These are phyloP conservation scores for Penaeus monodon DNA, from an alignment of 2,888 invertebrate genomes.

Conservation along the genomic window DNA sequence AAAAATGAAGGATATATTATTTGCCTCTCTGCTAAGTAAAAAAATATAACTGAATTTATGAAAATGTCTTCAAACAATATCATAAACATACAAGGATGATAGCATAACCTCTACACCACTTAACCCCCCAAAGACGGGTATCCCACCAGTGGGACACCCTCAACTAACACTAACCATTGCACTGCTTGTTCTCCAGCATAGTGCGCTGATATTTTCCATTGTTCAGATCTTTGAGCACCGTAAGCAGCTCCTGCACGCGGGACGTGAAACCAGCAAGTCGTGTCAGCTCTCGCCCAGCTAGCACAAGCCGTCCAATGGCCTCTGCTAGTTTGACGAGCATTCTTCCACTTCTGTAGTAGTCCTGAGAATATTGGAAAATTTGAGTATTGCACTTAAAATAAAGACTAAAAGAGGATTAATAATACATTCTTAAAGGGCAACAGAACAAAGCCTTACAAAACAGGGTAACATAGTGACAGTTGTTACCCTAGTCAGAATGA, in stretches of 20 bases:
- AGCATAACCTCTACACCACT: no score
- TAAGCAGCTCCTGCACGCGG: slow-evolving; percentile 88
- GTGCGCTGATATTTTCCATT: slow-evolving; percentile 81
- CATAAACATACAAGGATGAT: no score
- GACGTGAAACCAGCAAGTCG: slow-evolving; percentile 94
- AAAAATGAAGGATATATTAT: background rate
- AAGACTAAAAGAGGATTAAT: no score
- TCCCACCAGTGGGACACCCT: no score
- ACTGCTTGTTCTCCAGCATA: slow-evolving; percentile 73
- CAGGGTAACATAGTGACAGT: no score
- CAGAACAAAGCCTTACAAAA: no score
- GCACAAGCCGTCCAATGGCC: slow-evolving; percentile 93
- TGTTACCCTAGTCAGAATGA: no score
- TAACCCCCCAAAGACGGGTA: no score
- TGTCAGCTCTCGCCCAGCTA: slow-evolving; percentile 95
- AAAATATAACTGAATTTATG: no score
- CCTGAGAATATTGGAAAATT: slow-evolving; percentile 72
- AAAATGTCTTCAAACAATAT: no score
- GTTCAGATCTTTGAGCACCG: slow-evolving; percentile 86
- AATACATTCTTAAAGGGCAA: no score
- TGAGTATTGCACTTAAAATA: no score
- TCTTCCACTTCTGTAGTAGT: slow-evolving; percentile 96
- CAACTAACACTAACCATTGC: slow-evolving; percentile 28
- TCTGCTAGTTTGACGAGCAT: slow-evolving; percentile 97
- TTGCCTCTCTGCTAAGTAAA: background rate